Percentiles rank a stretch among this genome's conserved stretches.
Evolutionary conservation across 2,797 vertebrate species (phyloP).

Genomic region (Gymnoscopelus braueri): DNA sequence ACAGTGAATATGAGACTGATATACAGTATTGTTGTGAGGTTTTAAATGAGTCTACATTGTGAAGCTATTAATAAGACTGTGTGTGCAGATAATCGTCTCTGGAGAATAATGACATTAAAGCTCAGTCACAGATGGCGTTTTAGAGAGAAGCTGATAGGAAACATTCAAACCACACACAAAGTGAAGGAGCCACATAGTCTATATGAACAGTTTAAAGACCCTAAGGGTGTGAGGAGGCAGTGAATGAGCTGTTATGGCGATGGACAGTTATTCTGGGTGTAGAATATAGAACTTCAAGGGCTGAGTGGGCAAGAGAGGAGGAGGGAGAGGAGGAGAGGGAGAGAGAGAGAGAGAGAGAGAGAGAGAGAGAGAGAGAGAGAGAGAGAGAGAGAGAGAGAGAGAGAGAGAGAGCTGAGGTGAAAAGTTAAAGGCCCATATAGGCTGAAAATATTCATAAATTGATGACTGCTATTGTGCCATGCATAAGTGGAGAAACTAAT

Average conservation of each 20-base stretch:
- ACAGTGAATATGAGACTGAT: too few relatives aligned
- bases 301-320: slow-evolving; percentile 46
- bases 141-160: slow-evolving; percentile 2
- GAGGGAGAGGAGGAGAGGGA: slow-evolving; percentile 25
- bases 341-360: slow-evolving; percentile 11
- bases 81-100: too few relatives aligned
- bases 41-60: too few relatives aligned
- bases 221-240: slow-evolving; percentile 46
- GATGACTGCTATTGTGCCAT: slow-evolving; percentile 43
- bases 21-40: too few relatives aligned
- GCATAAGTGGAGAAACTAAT: slow-evolving; percentile 47
- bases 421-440: slow-evolving; percentile 8
- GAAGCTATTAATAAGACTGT: too few relatives aligned
- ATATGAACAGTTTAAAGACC: slow-evolving; percentile 35
- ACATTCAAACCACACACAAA: background rate
- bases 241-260: slow-evolving; percentile 34
- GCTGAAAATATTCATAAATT: slow-evolving; percentile 50
- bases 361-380: slow-evolving; percentile 18
- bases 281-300: slow-evolving; percentile 41
- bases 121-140: background rate
- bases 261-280: slow-evolving; percentile 49
- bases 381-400: slow-evolving; percentile 18
- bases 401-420: slow-evolving; percentile 1
- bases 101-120: too few relatives aligned
- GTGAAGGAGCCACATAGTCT: slow-evolving; percentile 25